Percentiles rank a stretch among this genome's conserved stretches.
Conservation (phyloP, 1,140 invertebrate species). For the Bombus sibiricus region DNA sequence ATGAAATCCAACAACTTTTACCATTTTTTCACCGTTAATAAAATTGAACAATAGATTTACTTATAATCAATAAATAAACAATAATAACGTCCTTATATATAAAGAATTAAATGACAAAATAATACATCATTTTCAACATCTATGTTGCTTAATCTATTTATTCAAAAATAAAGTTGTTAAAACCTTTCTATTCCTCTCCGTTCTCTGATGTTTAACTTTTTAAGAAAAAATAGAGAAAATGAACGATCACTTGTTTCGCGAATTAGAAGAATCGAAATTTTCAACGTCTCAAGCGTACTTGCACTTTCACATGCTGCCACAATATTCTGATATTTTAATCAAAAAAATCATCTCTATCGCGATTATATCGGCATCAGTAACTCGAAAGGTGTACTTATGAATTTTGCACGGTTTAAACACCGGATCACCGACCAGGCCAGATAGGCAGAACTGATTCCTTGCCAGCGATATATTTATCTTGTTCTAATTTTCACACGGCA, state of each 20-base stretch:
- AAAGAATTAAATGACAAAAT: not conserved
- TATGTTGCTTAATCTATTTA: not conserved
- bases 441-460: constrained; percentile 44
- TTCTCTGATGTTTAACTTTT: no score
- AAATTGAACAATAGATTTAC: not conserved
- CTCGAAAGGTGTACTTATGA: not conserved
- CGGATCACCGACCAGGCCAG: not conserved
- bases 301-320: not conserved
- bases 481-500: constrained; percentile 50
- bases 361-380: not conserved
- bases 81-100: not conserved
- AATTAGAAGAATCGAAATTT: not conserved
- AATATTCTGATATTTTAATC: not conserved
- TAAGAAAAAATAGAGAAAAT: not conserved
- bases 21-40: not conserved
- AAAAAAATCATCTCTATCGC: not conserved
- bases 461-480: constrained; percentile 62
- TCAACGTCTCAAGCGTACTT: not conserved
- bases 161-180: not conserved
- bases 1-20: not conserved
- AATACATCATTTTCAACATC: not conserved
- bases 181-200: not conserved
- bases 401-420: not conserved
- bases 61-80: not conserved
- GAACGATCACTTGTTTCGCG: not conserved